Evolutionary conservation across 2,113 vertebrate species (phyloP).

Genomic region (Gymnobelideus leadbeateri): DNA sequence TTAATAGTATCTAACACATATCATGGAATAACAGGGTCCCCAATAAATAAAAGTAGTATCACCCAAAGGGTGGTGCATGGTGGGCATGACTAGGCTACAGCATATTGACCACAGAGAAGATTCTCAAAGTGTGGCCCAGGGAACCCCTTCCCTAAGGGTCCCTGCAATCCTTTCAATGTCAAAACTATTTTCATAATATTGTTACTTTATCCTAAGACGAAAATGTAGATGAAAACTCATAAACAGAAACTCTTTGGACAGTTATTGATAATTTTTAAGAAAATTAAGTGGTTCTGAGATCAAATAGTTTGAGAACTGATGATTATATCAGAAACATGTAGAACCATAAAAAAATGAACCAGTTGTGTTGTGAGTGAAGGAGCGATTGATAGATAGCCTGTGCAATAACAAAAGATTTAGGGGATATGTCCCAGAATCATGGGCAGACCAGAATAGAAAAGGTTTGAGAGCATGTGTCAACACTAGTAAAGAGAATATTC

Average conservation of each 20-base stretch:
- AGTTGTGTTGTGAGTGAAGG: background rate
- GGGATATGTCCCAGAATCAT: background rate
- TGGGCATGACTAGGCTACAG: background rate
- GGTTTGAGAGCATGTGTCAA: background rate
- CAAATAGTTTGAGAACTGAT: background rate
- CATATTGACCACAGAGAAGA: background rate
- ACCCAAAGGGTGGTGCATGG: background rate
- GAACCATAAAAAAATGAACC: background rate
- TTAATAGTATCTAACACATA: background rate
- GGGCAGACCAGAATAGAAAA: background rate
- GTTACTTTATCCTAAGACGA: background rate
- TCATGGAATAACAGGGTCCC: background rate
- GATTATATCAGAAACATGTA: background rate
- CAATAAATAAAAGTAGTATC: background rate
- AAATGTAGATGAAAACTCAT: background rate
- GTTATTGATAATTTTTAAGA: background rate
- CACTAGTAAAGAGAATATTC: background rate
- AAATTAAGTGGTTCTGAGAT: background rate
- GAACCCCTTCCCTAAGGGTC: background rate
- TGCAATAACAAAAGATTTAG: background rate
- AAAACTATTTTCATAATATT: background rate
- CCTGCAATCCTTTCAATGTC: background rate
- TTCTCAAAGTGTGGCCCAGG: background rate
- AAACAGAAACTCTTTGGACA: background rate
- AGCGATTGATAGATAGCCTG: background rate